Base-by-base conservation (phyloP, 2,888 invertebrate genomes). In the Spilarctia lutea region DNA sequence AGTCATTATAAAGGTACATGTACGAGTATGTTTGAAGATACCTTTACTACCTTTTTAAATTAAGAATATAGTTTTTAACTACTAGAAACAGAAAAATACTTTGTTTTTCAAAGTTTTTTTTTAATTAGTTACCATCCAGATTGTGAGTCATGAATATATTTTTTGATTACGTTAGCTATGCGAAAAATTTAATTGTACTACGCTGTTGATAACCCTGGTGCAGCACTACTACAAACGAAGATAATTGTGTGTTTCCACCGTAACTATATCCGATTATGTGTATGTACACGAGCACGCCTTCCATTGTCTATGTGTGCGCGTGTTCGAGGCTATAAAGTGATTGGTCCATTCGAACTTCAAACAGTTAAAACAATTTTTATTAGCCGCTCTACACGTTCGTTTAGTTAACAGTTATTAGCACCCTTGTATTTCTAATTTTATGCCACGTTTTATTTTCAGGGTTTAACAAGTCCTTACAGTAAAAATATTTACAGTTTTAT, bases 301-400 rank as follows among this genome's bases (percentile, higher is more conserved):
- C 91, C 83, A 83, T 79, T 88, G 75, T 72, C 48, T 24, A 69
- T 80, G 84, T 85, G 85, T 90, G 90, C 87, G 91, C 86, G 85
- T 80, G 84, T 93, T 90, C 91, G 94, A 94, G 94, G 94, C 92
- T 94, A 89, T 87, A 85, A 88, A 92, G 91, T 91, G 91, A 92
- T 90, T 92, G 93, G 89, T 88, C 86, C 84, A 85, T 83, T 73
- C 78, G 71, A 83, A 85, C 85, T 83, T 63, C 83, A 86, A 86
- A 78, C 77, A 83, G 83, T 88, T 63, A 83, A 86, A 86, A 78
- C 77, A 83, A 83, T 88, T 90, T 89, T 89, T 86, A 85, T 82
- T 80, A 85, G 83, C 79, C 70, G 75, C 82, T 76, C 76, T 83
- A 85, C 86, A 87, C 86, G 87, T 85, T 86, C 73, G 78, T 86